A percentile compares a stretch with the other conserved stretches of the same genome.
Conservation (phyloP, 2,113 vertebrate species). For the Hippocampus abdominalis region DNA sequence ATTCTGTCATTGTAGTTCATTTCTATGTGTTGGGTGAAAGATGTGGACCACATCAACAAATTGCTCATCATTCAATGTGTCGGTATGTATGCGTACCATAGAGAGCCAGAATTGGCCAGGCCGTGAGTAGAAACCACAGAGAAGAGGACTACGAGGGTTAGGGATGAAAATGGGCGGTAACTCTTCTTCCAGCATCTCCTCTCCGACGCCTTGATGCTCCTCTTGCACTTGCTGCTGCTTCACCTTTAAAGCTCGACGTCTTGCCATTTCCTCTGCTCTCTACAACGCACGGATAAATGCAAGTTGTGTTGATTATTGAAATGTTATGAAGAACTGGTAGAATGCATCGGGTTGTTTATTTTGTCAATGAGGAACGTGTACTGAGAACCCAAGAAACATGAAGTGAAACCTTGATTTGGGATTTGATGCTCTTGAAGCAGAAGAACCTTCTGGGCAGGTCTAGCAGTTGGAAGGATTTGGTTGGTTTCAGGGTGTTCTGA, state of each 20-base stretch:
- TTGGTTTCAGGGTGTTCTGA: constrained; percentile 25
- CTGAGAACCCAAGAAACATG: not conserved
- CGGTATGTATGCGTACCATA: constrained; percentile 71
- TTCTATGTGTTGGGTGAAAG: not conserved
- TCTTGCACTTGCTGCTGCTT: constrained; percentile 41
- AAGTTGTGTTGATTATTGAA: not conserved
- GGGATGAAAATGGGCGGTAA: constrained; percentile 77
- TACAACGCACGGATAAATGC: constrained; percentile 50
- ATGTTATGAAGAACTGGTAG: not conserved
- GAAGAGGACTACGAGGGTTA: constrained; percentile 78
- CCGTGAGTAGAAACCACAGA: constrained; percentile 86
- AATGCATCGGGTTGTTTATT: not conserved
- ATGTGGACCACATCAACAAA: not conserved
- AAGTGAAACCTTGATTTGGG: constrained; percentile 78
- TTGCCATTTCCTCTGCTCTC: constrained; percentile 76
- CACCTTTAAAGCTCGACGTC: constrained; percentile 62
- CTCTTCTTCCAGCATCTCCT: constrained; percentile 70
- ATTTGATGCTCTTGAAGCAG: constrained; percentile 87
- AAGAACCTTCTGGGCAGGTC: constrained; percentile 74
- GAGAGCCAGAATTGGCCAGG: constrained; percentile 90
- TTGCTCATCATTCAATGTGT: not conserved
- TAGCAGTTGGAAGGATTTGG: constrained; percentile 75
- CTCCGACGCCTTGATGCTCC: constrained; percentile 33
- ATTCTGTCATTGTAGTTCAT: not conserved
- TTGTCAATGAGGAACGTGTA: not conserved